These are phyloP conservation scores for Climacteris rufus DNA, from an alignment of 2,113 vertebrate genomes.

Conservation along the genomic window DNA sequence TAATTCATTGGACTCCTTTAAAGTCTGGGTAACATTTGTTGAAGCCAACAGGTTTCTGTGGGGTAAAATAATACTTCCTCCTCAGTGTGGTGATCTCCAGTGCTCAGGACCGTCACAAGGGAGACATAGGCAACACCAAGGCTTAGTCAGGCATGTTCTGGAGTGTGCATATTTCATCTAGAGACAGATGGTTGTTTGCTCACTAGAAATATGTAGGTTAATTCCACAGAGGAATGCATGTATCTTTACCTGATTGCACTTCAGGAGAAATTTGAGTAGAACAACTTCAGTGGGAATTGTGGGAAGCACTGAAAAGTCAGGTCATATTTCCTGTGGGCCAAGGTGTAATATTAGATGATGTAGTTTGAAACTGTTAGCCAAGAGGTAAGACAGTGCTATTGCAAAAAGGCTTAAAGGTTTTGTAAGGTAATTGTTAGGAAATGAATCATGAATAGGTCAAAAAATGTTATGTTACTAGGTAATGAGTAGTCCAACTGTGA, in stretches of 20 bases:
- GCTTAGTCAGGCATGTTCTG: background rate
- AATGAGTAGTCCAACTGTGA: background rate
- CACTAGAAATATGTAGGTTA: conserved; percentile 49
- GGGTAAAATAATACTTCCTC: background rate
- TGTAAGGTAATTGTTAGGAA: background rate
- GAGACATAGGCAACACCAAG: background rate
- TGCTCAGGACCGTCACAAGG: background rate
- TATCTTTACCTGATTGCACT: background rate
- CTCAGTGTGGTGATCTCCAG: background rate
- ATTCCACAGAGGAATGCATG: background rate
- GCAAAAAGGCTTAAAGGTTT: background rate
- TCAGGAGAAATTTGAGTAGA: background rate
- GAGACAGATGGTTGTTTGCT: conserved; percentile 43
- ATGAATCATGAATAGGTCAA: background rate
- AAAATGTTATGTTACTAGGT: background rate
- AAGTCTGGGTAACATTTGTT: background rate
- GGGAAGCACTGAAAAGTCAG: background rate
- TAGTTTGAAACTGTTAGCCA: background rate
- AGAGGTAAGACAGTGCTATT: background rate
- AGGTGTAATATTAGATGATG: background rate
- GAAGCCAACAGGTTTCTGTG: background rate
- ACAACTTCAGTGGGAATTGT: background rate
- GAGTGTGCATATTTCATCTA: background rate
- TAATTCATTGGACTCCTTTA: background rate
- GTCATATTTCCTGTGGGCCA: background rate